Evolutionary conservation across 2,797 vertebrate genomes (phyloP), one percentile per base, ranked within the genome.

Genomic region (Geotrypetes seraphini): DNA sequence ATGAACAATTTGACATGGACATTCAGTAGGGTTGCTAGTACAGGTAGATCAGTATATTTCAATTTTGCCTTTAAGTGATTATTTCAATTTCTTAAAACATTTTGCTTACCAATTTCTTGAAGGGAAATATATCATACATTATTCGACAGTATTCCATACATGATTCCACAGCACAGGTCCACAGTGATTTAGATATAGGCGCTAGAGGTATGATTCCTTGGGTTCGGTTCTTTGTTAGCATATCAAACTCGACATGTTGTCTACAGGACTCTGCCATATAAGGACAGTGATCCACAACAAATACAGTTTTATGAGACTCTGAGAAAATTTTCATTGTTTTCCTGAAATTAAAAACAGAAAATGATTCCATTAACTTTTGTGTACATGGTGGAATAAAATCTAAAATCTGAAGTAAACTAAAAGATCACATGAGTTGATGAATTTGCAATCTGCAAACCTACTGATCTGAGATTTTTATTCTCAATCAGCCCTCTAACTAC

Each of bases 131-230:
- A 36, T 98, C 95, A 13, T 88, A 99, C 60, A 99, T 91, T 64
- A 99, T 98, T 45, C 96, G 83, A 31, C 92, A 98, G 46, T 97
- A 99, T 49, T 99, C 96, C 94, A 99, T 95, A 12, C 95, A 96
- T 22, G 94, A 97, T 41, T 99, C 95, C 46, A 99, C 88, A 0
- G 92, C 95, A 23, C 95, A 98, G 1, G 96, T 99, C 95, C 95
- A 99, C n/a, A 99, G 66, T 3, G 96, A 98, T 49, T 98, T 97
- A 37, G 95, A 96, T 49, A 99, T 91, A 0, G 96, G 94, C 5
- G 95, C 93, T 48, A 99, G 50, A 18, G 96, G 96, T 53, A 98
- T 97, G 39, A 98, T 87, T 10, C 92, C 92, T 51, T 96, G 96
- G 8, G 83, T 81, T 17, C 96, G 83, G 21, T 88, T 97, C 74